These are phyloP conservation scores for Manis javanica DNA, from an alignment of 2,797 vertebrate genomes.

Conservation along the genomic window DNA sequence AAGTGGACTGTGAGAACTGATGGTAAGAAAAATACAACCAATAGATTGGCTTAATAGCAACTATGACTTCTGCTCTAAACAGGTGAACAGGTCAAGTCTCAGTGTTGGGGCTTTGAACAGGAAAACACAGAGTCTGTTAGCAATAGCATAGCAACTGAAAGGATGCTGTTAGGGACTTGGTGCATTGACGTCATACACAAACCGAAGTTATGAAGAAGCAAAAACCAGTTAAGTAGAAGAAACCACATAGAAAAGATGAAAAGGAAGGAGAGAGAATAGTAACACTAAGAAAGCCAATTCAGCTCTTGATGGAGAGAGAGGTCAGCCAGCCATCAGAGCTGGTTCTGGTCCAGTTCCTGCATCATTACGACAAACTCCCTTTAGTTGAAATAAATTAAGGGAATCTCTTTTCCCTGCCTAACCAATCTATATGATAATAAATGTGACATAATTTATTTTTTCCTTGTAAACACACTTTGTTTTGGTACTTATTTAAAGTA, in stretches of 20 bases:
- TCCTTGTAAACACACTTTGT: background rate
- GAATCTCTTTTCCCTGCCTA: background rate
- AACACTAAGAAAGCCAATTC: background rate
- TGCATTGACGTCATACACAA: background rate
- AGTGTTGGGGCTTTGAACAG: background rate
- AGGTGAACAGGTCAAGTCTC: background rate
- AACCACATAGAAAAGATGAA: background rate
- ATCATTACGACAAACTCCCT: background rate
- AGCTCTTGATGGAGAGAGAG: background rate
- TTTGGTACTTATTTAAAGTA: conserved; percentile 7
- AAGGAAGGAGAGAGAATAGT: background rate
- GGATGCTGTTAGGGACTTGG: background rate
- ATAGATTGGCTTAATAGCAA: background rate
- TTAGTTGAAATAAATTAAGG: background rate
- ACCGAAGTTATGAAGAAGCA: background rate
- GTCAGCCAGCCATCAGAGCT: background rate
- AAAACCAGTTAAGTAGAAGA: background rate
- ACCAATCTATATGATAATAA: background rate
- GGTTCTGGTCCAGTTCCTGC: background rate
- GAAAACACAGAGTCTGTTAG: background rate
- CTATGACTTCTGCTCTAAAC: background rate
- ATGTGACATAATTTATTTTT: background rate
- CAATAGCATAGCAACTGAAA: background rate
- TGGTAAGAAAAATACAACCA: background rate
- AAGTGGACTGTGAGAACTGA: background rate